Base-by-base conservation (phyloP, 1,140 invertebrate species). In the Trissolcus basalis region DNA sequence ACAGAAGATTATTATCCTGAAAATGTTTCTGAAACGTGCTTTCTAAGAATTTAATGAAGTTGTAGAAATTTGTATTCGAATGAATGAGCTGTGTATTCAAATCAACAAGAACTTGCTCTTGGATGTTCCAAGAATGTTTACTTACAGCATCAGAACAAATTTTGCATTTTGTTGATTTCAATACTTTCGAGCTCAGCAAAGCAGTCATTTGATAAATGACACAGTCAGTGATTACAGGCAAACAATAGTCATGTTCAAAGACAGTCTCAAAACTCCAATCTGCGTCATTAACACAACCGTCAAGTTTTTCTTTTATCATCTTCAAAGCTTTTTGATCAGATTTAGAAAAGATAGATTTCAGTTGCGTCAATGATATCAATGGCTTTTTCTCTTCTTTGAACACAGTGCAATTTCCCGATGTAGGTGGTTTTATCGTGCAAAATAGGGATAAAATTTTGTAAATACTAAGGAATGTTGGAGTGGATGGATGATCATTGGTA, bases 391-490 rank as follows among this genome's bases (percentile, higher is more conserved):
- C 8, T 19, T 58, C 54, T 45, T 48, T 33, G 0, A 11, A 11
- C 6, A 58, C 14, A 35, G 55, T 47, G 11, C 55, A 16, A 48
- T 48, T 48, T 8, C 45, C 45, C 2, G 45, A 1, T 0, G 16
- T 10, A 10, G 45, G 45, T 10, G 45, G 45, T 48, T 48, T 19
- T 10, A 48, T 48, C 1, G n/a, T 19, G 16, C 7, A 12, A n/a
- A 12, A 48, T 19, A 16, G 6, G 6, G 45, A 48, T 16, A 48
- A 11, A 0, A 60, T 48, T 60, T 60, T 60, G n/a, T 60, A 60
- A 8, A 60, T 49, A 2, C 14, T 16, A 2, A 49, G 14, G 14
- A 60, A 60, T 19, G 33, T 60, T 4, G 56, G 56, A 6, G 44
- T 60, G 0, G 47, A 36, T 19, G 45, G 56, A 32, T 60, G 45